These are phyloP conservation scores for Mus caroli DNA, from an alignment of 2,797 vertebrate genomes.

Conservation along the genomic window DNA sequence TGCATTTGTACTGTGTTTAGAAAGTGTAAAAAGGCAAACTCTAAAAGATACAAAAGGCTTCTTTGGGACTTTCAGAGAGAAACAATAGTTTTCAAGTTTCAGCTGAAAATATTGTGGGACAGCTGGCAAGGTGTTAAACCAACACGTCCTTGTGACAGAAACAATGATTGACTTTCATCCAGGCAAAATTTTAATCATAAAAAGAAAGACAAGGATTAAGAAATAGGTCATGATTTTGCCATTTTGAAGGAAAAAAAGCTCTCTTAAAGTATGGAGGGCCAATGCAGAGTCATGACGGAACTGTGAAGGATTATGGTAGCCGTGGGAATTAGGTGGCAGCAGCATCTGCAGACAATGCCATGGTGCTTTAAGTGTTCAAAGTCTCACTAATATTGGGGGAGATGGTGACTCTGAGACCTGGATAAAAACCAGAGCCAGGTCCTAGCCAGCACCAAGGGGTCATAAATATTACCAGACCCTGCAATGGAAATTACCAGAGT, in stretches of 20 bases:
- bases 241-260: slow-evolving; percentile 43
- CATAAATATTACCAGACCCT: background rate
- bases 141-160: slow-evolving; percentile 45
- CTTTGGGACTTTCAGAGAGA: slow-evolving; percentile 46
- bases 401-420: background rate
- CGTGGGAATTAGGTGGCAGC: background rate
- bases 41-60: slow-evolving; percentile 4
- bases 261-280: background rate
- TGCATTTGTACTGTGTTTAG: slow-evolving; percentile 17
- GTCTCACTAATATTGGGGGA: background rate
- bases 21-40: background rate
- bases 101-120: slow-evolving; percentile 40
- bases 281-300: background rate
- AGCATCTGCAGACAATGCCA: background rate
- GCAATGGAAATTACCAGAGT: background rate
- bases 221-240: background rate
- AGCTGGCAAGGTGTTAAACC: slow-evolving; percentile 12
- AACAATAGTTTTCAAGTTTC: slow-evolving; percentile 42
- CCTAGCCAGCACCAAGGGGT: background rate
- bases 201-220: slow-evolving; percentile 46
- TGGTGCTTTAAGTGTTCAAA: background rate
- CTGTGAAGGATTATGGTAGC: background rate
- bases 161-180: slow-evolving; percentile 38
- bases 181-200: slow-evolving; percentile 45
- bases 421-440: background rate